Evolutionary conservation across 2,113 vertebrate species (phyloP).

Genomic region (Paracanthobrama guichenoti): DNA sequence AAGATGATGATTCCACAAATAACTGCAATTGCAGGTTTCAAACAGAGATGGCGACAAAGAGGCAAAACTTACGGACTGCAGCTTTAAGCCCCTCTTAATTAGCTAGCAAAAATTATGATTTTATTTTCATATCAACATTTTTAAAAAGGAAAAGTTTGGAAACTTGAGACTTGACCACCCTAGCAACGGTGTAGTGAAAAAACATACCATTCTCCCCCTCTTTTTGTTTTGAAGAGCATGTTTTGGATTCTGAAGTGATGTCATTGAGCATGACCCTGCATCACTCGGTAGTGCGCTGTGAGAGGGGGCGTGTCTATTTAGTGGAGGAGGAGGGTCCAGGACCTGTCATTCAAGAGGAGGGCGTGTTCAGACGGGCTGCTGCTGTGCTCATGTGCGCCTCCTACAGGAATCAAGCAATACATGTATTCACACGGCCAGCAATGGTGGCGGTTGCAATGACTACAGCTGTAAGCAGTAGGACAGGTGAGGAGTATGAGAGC

Average conservation of each 20-base stretch:
- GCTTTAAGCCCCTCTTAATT: not conserved
- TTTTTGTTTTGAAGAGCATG: constrained; percentile 69
- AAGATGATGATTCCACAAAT: too few species aligned
- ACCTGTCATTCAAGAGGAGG: constrained; percentile 68
- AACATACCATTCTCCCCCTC: not conserved
- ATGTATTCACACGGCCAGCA: constrained; percentile 84
- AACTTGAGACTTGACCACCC: too few species aligned
- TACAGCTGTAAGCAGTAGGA: constrained; percentile 71
- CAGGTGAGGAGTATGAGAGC: not conserved
- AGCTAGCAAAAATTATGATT: not conserved
- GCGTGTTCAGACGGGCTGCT: constrained; percentile 69
- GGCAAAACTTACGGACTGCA: too few species aligned
- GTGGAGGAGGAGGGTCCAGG: constrained; percentile 65
- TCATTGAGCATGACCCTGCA: constrained; percentile 78
- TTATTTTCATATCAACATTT: not conserved
- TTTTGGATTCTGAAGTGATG: constrained; percentile 78
- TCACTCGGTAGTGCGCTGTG: constrained; percentile 70
- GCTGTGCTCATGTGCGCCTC: constrained; percentile 81
- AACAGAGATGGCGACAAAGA: too few species aligned
- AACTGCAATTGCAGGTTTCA: too few species aligned
- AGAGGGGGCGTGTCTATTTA: constrained; percentile 75
- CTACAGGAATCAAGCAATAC: constrained; percentile 90
- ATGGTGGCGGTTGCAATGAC: constrained; percentile 81
- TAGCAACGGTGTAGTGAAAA: not conserved
- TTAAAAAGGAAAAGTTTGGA: too few species aligned